Evolutionary conservation across 2,888 invertebrate species (phyloP).

Genomic region (Nesidiocoris tenuis): DNA sequence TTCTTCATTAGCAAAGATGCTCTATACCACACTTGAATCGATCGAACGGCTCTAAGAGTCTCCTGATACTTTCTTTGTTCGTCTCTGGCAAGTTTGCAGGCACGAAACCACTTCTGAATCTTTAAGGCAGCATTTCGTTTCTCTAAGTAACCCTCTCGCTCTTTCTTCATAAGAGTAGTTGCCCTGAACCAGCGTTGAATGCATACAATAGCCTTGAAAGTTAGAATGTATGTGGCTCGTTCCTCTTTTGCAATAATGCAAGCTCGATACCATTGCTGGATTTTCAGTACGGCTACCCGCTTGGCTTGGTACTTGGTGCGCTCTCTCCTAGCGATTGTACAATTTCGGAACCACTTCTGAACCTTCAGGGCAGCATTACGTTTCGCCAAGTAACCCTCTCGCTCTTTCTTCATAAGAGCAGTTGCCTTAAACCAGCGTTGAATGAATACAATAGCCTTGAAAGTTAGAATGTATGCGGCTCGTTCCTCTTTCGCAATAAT

Average conservation of each 20-base stretch:
- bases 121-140: constrained; percentile 53
- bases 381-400: constrained; percentile 28
- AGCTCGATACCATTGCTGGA: constrained; percentile 60
- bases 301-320: constrained; percentile 54
- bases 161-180: constrained; percentile 17
- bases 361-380: constrained; percentile 24
- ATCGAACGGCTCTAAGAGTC: background rate
- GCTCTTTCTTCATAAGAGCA: constrained; percentile 50
- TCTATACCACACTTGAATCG: constrained; percentile 29
- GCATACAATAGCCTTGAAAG: background rate
- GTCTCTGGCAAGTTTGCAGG: background rate
- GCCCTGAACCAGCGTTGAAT: constrained; percentile 54
- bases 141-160: constrained; percentile 46
- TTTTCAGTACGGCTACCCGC: constrained; percentile 55
- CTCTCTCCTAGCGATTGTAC: constrained; percentile 54
- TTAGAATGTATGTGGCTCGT: background rate
- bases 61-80: background rate
- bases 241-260: constrained; percentile 54
- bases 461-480: constrained; percentile 47
- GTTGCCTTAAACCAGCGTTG: constrained; percentile 54
- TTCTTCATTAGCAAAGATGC: background rate
- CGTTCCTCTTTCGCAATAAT: constrained; percentile 46
- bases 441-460: constrained; percentile 1
- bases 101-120: constrained; percentile 54
- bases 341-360: constrained; percentile 33